Evolutionary conservation across 2,888 invertebrate genomes (phyloP).

Genomic region (Eupithecia inturbata): DNA sequence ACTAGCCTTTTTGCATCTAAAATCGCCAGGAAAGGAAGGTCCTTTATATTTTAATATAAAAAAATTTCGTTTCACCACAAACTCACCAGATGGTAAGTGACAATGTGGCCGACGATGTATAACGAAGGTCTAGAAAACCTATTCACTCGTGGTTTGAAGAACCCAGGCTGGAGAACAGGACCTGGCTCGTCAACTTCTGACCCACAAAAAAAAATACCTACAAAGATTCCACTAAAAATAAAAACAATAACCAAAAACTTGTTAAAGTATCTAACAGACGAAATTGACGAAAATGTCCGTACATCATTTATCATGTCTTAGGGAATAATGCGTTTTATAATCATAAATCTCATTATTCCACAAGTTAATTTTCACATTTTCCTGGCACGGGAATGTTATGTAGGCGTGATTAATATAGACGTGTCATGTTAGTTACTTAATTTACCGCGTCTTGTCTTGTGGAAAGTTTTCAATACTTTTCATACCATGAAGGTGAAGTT

Average conservation of each 20-base stretch:
- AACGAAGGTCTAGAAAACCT: not conserved
- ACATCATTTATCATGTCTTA: slow-evolving; percentile 2
- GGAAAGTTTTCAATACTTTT: slow-evolving; percentile 18
- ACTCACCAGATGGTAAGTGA: not conserved
- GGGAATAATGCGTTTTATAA: slow-evolving; percentile 1
- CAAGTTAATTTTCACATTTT: slow-evolving; percentile 8
- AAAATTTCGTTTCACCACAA: not conserved
- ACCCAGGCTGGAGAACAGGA: too few relatives aligned
- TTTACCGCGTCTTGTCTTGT: slow-evolving; percentile 8
- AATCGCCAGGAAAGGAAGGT: not conserved
- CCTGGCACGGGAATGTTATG: slow-evolving; percentile 7
- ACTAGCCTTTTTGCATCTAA: not conserved
- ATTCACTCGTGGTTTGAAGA: not conserved
- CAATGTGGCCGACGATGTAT: not conserved
- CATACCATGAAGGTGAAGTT: slow-evolving; percentile 17
- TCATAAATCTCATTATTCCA: too few relatives aligned
- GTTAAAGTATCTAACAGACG: not conserved
- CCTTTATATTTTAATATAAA: too few relatives aligned
- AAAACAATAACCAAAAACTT: not conserved
- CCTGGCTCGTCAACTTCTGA: not conserved
- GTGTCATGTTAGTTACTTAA: slow-evolving; percentile 20
- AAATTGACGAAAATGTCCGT: not conserved
- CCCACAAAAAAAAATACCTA: not conserved
- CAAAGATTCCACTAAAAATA: not conserved
- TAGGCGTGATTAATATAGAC: slow-evolving; percentile 21